Evolutionary conservation across 2,113 vertebrate genomes (phyloP), one percentile per base, ranked within the genome.

Genomic region (Salminus brasiliensis): DNA sequence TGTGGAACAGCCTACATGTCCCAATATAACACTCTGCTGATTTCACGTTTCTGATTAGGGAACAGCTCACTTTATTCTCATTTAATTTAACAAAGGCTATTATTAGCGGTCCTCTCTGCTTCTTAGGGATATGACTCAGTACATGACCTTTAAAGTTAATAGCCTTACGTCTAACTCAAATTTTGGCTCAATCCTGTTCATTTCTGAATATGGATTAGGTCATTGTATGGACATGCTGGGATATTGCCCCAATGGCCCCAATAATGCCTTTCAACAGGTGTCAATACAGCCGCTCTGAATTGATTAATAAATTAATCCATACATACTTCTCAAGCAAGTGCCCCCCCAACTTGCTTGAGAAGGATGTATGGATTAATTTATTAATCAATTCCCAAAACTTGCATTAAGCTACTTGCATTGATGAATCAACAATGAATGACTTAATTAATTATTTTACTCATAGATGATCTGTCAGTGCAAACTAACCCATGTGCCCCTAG

Each of bases 21-120:
- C 32, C 21, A 23, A 57, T 55, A 49, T 68, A 49, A 68, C 29
- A 6, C 74, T 52, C 25, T 43, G 74, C 25, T 30, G 25, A 76
- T 76, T 76, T 34, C 15, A 57, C 32, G 32, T 76, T 45, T 76
- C 41, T 68, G 23, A 63, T 63, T 21, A 63, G 47, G 62, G 62
- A 67, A 55, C 52, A 67, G 47, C 60, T 52, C 16, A 63, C 62
- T 53, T 53, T 53, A 66, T 66, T 55, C 62, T 67, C 62, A 41
- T 67, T 76, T 67, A 52, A 77, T 57, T 69, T 69, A 57, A 69
- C 18, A 77, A 30, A 57, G 18, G 75, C 49, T 68, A 68, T 77
- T 77, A 77, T 69, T 69, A 77, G 62, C 23, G 23, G 18, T 29
- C 63, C 53, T 66, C 34, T 43, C 49, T 69, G 63, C 34, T 57